These are phyloP conservation scores for Mustelus asterias DNA, from an alignment of 2,113 vertebrate species.

Conservation along the genomic window DNA sequence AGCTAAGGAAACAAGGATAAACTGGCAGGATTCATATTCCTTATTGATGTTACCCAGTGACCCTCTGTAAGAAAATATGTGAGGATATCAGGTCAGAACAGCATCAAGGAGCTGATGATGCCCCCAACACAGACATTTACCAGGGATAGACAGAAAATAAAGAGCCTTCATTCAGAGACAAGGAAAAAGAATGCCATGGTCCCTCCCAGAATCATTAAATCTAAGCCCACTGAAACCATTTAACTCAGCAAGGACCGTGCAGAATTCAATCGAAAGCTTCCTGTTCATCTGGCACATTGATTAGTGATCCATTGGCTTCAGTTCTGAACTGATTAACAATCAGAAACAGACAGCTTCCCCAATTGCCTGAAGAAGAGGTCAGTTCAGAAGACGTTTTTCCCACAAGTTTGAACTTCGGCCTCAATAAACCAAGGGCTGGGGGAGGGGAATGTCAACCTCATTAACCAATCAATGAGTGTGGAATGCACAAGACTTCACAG, in stretches of 20 bases:
- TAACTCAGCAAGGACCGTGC: background rate
- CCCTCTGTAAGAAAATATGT: background rate
- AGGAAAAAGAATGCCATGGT: background rate
- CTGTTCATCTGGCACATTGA: background rate
- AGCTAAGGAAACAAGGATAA: background rate
- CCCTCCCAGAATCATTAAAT: background rate
- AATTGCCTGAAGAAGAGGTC: background rate
- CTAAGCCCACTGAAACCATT: background rate
- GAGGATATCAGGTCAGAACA: background rate
- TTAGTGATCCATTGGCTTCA: background rate
- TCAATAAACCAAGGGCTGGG: background rate
- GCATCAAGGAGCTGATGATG: background rate
- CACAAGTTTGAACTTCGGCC: background rate
- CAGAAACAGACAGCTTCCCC: background rate
- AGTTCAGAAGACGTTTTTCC: background rate
- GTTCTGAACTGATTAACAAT: background rate
- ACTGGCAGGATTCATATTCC: background rate
- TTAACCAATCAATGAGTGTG: background rate
- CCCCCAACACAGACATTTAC: background rate
- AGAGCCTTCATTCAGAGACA: background rate
- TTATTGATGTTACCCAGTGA: background rate
- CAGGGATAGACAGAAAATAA: background rate
- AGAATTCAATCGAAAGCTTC: background rate
- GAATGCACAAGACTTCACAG: slow-evolving; percentile 16
- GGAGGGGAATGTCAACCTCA: background rate